These are phyloP conservation scores for Coregonus sp. DNA, from an alignment of 2,797 vertebrate genomes.

Conservation along the genomic window DNA sequence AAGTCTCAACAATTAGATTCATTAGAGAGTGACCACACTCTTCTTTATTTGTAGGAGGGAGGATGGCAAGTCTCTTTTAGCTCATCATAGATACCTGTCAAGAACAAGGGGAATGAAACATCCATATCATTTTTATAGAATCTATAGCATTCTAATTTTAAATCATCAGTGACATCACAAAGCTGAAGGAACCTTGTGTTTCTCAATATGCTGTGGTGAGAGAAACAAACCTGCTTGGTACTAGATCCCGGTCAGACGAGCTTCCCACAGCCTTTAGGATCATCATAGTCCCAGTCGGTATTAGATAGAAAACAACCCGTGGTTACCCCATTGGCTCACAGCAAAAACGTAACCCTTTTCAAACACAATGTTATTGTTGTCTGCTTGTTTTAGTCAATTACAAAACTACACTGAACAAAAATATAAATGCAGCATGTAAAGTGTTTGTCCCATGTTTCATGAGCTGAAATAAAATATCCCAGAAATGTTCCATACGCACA, in stretches of 20 bases:
- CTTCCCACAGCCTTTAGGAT: neutral
- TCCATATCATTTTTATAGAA: neutral
- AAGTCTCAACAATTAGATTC: neutral
- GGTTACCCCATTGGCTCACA: too few species aligned
- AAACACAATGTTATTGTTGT: too few species aligned
- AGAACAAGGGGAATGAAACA: neutral
- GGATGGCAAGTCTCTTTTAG: neutral
- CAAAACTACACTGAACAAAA: too few species aligned
- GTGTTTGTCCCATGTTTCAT: too few species aligned
- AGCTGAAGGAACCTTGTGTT: neutral
- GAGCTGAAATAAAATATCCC: too few species aligned
- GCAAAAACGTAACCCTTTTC: too few species aligned
- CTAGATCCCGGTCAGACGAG: neutral
- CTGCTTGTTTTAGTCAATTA: too few species aligned
- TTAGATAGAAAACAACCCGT: too few species aligned
- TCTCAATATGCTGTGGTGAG: neutral
- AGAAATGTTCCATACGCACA: too few species aligned
- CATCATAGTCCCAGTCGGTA: too few species aligned
- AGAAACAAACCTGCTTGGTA: neutral
- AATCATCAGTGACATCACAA: constrained; percentile 13
- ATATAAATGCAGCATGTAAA: too few species aligned
- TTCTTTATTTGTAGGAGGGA: neutral
- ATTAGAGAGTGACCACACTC: neutral
- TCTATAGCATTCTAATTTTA: neutral
- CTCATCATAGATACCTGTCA: neutral